phyloP scores from a whole-genome alignment of 2,797 vertebrate genomes.

The Pseudotriccus pelzelni region DNA sequence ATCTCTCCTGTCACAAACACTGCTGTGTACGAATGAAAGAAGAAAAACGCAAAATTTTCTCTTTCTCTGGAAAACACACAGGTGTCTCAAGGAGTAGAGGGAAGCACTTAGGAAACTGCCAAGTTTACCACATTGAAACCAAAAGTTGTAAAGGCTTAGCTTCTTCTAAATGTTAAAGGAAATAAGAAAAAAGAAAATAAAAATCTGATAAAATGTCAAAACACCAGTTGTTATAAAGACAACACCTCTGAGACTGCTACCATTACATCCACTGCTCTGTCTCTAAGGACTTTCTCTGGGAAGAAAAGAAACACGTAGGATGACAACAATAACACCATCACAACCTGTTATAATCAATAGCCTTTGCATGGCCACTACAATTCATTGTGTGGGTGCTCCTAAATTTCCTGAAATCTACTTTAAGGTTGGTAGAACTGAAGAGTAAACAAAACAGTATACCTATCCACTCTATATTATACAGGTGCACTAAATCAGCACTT shows the following conservation, averaged over 20 bases:
- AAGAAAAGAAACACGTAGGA: background rate
- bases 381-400: background rate
- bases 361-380: background rate
- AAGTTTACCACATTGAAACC: background rate
- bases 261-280: background rate
- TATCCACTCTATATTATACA: background rate
- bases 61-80: background rate
- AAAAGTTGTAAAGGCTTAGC: background rate
- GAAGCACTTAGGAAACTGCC: background rate
- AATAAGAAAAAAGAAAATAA: background rate
- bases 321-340: background rate
- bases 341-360: background rate
- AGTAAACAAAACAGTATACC: background rate
- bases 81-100: background rate
- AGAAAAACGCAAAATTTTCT: background rate
- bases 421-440: background rate
- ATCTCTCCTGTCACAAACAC: background rate
- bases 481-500: background rate
- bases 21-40: background rate
- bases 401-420: background rate
- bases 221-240: background rate
- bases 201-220: background rate
- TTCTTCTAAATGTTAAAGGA: background rate
- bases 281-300: background rate
- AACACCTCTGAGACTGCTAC: background rate